Base-by-base conservation (phyloP, 2,888 invertebrate genomes). In the Cepaea hortensis region DNA sequence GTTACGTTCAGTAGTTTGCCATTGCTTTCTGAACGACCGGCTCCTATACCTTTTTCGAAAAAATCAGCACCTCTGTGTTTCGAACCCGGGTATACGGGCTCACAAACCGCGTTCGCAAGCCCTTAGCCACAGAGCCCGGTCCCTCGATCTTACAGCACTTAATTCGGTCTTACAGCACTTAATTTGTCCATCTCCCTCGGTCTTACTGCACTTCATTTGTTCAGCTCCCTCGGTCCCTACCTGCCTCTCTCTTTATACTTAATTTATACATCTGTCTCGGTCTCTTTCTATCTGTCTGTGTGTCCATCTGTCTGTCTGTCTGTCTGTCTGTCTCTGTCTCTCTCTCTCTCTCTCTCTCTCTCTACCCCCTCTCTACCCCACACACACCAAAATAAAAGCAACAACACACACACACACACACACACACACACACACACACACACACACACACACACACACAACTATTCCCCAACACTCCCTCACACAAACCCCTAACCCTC, bases 281-380 rank as follows among this genome's bases (percentile, higher is more conserved):
- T n/a, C n/a, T n/a, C n/a, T n/a, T n/a, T 68, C 68, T 68, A 5
- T 9, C 18, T 68, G 4, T 68, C 68, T 68, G 11, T 20, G 4
- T 68, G 11, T 68, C 68, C 13, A 7, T 68, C 68, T 68, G 11
- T 68, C 68, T 75, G 11, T 15, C 13, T 48, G 46, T 48, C n/a
- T 15, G 11, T 75, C 75, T 35, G 3, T 68, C 46, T 65, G 3
- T 9, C 18, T 81, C 13, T 81, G 3, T 35, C 20, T 20, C n/a
- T 15, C n/a, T n/a, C 18, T 13, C 65, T 80, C 80, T 80, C 65
- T 65, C 35, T n/a, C 80, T 75, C 65, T 23, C 80, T 35, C 77
- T 77, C 77, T 77, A 3, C 35, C 35, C 35, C 65, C 18, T 18
- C 65, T 18, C 9, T 65, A 9, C 3, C 15, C 23, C 23, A 72